A percentile compares a stretch with the other conserved stretches of the same genome.
Conservation (phyloP, 1,140 invertebrate species). For the Meteorus sp. region DNA sequence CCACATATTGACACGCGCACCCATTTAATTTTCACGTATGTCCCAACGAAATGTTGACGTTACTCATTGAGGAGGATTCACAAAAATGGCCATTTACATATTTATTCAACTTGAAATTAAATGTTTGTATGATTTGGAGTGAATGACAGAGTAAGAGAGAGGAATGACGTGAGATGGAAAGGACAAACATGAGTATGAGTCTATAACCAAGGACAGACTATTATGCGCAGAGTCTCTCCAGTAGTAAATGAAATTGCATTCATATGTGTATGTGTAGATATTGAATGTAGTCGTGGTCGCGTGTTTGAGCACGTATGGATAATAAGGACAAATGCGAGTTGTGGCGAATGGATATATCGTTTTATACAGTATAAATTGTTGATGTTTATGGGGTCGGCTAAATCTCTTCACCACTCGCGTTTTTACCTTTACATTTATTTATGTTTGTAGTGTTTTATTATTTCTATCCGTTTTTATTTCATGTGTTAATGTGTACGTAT, state of each 20-base stretch:
- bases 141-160: too few relatives aligned
- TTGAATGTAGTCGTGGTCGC: neutral
- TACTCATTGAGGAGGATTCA: too few relatives aligned
- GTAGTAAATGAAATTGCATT: constrained; percentile 16
- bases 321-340: constrained; percentile 26
- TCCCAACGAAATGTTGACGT: too few relatives aligned
- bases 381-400: too few relatives aligned
- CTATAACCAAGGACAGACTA: constrained; percentile 13
- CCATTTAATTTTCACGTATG: too few relatives aligned
- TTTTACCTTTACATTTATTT: neutral
- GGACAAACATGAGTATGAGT: neutral
- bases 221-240: neutral
- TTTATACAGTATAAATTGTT: constrained; percentile 7
- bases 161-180: neutral
- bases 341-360: neutral
- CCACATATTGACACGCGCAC: too few relatives aligned
- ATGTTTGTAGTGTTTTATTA: neutral
- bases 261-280: neutral
- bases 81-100: too few relatives aligned
- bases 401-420: too few relatives aligned
- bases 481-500: neutral
- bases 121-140: too few relatives aligned
- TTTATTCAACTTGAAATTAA: too few relatives aligned
- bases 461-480: neutral
- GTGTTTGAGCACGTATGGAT: constrained; percentile 17